Conservation (phyloP, 2,113 vertebrate species). For the Gymnorhina tibicen region DNA sequence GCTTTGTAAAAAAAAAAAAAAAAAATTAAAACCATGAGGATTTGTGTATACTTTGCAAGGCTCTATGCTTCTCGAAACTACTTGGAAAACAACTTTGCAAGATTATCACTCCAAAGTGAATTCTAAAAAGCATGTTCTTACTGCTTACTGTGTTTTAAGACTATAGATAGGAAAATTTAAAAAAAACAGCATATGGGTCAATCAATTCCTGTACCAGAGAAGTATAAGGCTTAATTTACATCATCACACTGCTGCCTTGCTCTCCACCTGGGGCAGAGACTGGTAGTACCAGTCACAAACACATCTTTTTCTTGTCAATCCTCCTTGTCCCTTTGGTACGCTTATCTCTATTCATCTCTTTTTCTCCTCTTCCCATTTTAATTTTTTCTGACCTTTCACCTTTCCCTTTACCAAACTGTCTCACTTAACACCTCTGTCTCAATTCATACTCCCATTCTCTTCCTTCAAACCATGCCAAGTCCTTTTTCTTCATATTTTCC, state of each 20-base stretch:
- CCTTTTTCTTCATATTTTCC: background rate
- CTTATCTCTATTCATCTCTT: background rate
- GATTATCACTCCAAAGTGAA: accelerated
- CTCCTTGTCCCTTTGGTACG: background rate
- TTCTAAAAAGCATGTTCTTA: background rate
- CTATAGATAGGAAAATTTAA: background rate
- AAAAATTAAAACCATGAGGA: background rate
- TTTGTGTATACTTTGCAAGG: background rate
- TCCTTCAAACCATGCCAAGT: background rate
- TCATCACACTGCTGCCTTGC: background rate
- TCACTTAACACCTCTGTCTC: background rate
- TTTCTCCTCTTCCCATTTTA: background rate
- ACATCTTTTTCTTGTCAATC: background rate
- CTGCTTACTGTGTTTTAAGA: background rate
- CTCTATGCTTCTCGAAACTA: background rate
- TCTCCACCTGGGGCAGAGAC: background rate
- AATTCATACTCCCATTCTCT: background rate
- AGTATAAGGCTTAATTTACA: background rate
- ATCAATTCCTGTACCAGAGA: background rate
- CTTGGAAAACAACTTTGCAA: background rate
- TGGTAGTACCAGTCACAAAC: background rate
- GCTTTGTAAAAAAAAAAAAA: background rate
- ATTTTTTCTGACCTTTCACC: background rate
- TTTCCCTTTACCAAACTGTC: background rate
- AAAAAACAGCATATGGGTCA: accelerated